These are phyloP conservation scores for Ceratotherium simum DNA, from an alignment of 2,113 vertebrate species.

Conservation along the genomic window DNA sequence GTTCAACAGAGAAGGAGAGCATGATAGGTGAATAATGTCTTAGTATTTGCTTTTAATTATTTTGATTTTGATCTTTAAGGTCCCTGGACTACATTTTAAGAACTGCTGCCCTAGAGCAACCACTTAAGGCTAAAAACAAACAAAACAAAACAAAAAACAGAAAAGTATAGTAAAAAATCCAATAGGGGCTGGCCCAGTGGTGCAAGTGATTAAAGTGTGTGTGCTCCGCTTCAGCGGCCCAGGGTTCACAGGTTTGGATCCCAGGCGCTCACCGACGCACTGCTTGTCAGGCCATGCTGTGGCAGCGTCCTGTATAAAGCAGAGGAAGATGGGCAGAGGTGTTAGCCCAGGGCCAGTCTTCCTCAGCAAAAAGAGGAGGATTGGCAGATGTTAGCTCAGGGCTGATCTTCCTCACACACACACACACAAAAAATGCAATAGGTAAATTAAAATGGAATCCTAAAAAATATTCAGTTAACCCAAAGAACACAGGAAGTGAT, in stretches of 20 bases:
- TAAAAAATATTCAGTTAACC: background rate
- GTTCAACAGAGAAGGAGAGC: background rate
- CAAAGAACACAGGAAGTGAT: background rate
- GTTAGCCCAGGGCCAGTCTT: no score
- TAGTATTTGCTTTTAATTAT: background rate
- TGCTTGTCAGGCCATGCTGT: no score
- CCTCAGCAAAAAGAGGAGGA: no score
- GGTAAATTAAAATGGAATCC: slow-evolving; percentile 1
- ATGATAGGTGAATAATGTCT: background rate
- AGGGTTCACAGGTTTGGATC: no score
- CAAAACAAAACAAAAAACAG: background rate
- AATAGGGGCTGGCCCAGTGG: no score
- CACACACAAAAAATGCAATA: background rate
- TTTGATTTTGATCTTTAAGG: slow-evolving; percentile 24
- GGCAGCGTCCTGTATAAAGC: no score
- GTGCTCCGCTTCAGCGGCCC: no score
- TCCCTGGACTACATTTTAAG: background rate
- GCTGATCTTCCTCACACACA: no score
- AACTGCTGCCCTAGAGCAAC: background rate
- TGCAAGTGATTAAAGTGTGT: no score
- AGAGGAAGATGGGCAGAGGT: no score
- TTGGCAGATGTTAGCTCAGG: no score
- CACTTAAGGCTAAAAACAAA: background rate
- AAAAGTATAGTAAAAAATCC: background rate
- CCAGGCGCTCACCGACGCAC: no score